Evolutionary conservation across 1,140 invertebrate genomes (phyloP).

Genomic region (Ylistrum balloti): DNA sequence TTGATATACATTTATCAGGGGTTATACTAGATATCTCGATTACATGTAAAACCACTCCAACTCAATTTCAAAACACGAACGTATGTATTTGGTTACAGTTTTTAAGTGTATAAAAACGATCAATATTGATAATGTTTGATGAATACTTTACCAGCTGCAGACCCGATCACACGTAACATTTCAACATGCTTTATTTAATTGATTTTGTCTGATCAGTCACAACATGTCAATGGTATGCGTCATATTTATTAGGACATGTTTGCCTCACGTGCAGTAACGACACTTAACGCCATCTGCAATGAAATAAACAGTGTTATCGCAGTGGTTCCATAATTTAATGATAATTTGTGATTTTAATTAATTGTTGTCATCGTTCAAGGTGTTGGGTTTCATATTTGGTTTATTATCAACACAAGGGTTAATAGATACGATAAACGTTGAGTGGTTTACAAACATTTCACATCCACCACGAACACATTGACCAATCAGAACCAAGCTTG

Average conservation of each 20-base stretch:
- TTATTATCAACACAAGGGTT: not conserved
- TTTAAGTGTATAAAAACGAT: too few relatives aligned
- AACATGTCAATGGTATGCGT: not conserved
- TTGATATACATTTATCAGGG: too few relatives aligned
- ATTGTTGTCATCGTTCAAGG: not conserved
- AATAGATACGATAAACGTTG: not conserved
- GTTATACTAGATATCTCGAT: too few relatives aligned
- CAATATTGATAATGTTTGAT: too few relatives aligned
- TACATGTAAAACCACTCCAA: too few relatives aligned
- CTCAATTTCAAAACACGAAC: too few relatives aligned
- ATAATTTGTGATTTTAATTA: slow-evolving; percentile 29
- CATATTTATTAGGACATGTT: not conserved
- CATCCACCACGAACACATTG: not conserved
- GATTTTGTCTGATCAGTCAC: too few relatives aligned
- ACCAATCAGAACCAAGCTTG: not conserved
- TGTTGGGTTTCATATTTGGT: not conserved
- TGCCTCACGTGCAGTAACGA: not conserved
- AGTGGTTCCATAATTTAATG: not conserved
- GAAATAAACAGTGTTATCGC: not conserved
- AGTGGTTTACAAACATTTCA: not conserved
- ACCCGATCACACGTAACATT: too few relatives aligned
- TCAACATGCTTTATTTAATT: too few relatives aligned
- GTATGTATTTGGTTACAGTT: too few relatives aligned
- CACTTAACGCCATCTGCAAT: not conserved
- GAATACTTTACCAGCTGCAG: too few relatives aligned